These are phyloP conservation scores for Drosophila neonasuta DNA, from an alignment of 2,888 invertebrate genomes.

Conservation along the genomic window DNA sequence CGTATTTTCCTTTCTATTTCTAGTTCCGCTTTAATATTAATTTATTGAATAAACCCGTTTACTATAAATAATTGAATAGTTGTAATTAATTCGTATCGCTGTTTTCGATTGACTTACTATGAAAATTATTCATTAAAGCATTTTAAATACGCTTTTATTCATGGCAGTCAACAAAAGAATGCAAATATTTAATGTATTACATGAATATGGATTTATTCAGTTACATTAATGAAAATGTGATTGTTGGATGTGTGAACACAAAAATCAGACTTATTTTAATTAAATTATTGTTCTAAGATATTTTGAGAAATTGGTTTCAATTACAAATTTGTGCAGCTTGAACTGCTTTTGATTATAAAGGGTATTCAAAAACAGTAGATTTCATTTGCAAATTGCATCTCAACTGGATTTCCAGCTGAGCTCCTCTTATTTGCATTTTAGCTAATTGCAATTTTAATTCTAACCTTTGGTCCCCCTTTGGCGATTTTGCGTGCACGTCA, in stretches of 20 bases:
- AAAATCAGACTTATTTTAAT: neutral
- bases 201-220: slow-evolving; percentile 13
- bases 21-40: slow-evolving; percentile 9
- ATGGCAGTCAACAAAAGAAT: neutral
- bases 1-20: neutral
- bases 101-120: neutral
- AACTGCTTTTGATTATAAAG: slow-evolving; percentile 3
- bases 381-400: slow-evolving; percentile 23
- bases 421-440: slow-evolving; percentile 45
- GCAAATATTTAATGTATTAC: slow-evolving; percentile 3
- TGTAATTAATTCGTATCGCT: neutral
- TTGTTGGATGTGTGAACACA: slow-evolving; percentile 7
- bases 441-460: slow-evolving; percentile 43
- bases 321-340: no score
- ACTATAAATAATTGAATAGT: neutral
- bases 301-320: neutral
- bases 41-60: neutral
- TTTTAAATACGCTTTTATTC: slow-evolving; percentile 12
- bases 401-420: slow-evolving; percentile 24
- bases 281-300: neutral
- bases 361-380: neutral
- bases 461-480: slow-evolving; percentile 39
- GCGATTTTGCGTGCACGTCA: slow-evolving; percentile 31
- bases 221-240: slow-evolving; percentile 2
- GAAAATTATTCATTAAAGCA: slow-evolving; percentile 22